Percentiles rank a stretch among this genome's conserved stretches.
Conservation (phyloP, 2,888 invertebrate genomes). For the Caenorhabditis wallacei region DNA sequence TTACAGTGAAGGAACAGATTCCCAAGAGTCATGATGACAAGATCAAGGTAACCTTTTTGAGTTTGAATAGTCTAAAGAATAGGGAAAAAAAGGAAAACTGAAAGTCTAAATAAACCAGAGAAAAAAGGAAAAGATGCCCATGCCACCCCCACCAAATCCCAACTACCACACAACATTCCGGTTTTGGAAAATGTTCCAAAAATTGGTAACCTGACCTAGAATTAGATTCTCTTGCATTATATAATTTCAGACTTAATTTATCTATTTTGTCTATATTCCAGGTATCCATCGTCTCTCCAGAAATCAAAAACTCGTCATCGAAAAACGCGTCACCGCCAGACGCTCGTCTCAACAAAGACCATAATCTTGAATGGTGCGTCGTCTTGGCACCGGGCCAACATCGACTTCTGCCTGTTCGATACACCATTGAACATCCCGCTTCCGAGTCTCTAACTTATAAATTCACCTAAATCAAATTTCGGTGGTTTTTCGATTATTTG, state of each 20-base stretch:
- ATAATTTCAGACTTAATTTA: neutral
- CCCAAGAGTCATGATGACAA: slow-evolving; percentile 84
- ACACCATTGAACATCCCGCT: slow-evolving; percentile 79
- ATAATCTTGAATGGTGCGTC: slow-evolving; percentile 81
- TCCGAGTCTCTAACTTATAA: slow-evolving; percentile 74
- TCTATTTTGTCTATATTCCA: slow-evolving; percentile 23
- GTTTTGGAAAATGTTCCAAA: slow-evolving; percentile 43
- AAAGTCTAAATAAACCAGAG: neutral
- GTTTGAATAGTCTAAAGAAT: neutral
- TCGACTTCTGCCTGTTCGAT: slow-evolving; percentile 76
- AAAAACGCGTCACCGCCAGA: slow-evolving; percentile 62
- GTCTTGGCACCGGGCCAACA: slow-evolving; percentile 79
- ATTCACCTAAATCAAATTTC: slow-evolving; percentile 17
- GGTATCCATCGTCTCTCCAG: slow-evolving; percentile 77
- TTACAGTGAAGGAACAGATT: slow-evolving; percentile 84
- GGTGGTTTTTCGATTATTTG: slow-evolving; percentile 1
- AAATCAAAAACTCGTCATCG: slow-evolving; percentile 65
- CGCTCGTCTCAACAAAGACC: slow-evolving; percentile 79
- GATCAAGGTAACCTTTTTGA: slow-evolving; percentile 83
- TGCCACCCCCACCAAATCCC: slow-evolving; percentile 25
- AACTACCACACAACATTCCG: slow-evolving; percentile 45
- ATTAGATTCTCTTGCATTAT: neutral
- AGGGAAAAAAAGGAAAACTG: neutral
- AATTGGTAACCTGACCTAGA: neutral
- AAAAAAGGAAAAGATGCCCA: slow-evolving; percentile 3